Evolutionary conservation across 53 echinoderm and acorn worm genomes (phyloP).

Genomic region (Glandiceps talaboti): DNA sequence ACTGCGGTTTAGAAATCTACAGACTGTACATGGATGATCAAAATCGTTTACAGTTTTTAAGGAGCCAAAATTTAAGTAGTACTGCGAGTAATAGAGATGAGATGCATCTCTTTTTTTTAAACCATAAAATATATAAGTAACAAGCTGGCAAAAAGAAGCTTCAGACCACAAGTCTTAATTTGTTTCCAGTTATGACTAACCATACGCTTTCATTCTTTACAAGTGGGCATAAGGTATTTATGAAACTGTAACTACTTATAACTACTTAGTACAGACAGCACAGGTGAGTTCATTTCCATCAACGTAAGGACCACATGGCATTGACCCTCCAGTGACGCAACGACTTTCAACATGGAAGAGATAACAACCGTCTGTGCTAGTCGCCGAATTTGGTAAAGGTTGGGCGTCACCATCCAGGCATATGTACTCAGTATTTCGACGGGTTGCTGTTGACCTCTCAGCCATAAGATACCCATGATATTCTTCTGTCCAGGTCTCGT

Average conservation of each 20-base stretch:
- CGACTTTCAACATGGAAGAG: not conserved
- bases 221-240: too few relatives aligned
- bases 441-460: not conserved
- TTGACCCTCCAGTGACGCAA: not conserved
- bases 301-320: not conserved
- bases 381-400: not conserved
- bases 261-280: not conserved
- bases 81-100: too few relatives aligned
- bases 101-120: too few relatives aligned
- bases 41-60: too few relatives aligned
- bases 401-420: not conserved
- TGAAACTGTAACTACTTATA: too few relatives aligned
- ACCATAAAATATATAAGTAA: too few relatives aligned
- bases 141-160: too few relatives aligned
- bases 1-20: constrained; percentile 23
- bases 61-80: too few relatives aligned
- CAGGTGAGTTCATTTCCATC: not conserved
- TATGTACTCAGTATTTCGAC: not conserved
- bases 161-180: too few relatives aligned
- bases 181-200: too few relatives aligned
- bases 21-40: constrained; percentile 30
- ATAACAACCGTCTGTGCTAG: not conserved
- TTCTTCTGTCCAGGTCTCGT: not conserved
- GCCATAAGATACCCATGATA: not conserved
- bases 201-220: too few relatives aligned